A percentile compares a stretch with the other conserved stretches of the same genome.
phyloP scores from a whole-genome alignment of 2,113 vertebrate species.

The Petaurus breviceps region DNA sequence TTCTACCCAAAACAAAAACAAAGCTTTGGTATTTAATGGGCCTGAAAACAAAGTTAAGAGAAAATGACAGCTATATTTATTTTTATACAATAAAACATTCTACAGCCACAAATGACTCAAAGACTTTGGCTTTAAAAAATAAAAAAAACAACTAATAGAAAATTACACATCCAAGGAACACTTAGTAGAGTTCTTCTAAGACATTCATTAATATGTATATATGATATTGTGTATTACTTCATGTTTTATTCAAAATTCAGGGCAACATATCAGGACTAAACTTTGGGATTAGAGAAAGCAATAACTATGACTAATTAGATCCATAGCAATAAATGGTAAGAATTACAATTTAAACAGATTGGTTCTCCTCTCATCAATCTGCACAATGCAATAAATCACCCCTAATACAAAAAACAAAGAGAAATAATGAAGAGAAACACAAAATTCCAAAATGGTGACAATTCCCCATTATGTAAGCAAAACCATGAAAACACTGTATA shows the following conservation, averaged over 20 bases:
- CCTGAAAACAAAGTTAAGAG: no score
- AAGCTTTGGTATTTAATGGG: no score
- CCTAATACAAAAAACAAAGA: background rate
- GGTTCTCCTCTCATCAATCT: no score
- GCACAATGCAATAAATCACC: no score
- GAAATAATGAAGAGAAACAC: background rate
- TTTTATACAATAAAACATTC: conserved; percentile 4
- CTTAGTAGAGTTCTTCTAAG: background rate
- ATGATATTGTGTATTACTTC: background rate
- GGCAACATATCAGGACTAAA: conserved; percentile 1
- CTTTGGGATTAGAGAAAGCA: conserved; percentile 15
- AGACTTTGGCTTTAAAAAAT: conserved; percentile 32
- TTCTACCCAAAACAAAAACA: background rate
- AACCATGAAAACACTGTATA: no score
- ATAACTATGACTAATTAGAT: background rate
- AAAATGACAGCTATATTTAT: background rate
- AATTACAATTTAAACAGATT: no score
- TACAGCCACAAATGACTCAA: conserved; percentile 19
- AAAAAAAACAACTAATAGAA: conserved; percentile 27
- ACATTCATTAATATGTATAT: background rate
- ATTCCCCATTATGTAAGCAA: conserved; percentile 16
- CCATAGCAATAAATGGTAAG: background rate
- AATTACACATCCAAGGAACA: background rate
- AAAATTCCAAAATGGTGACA: conserved; percentile 30
- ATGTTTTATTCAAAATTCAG: conserved; percentile 41